phyloP scores from a whole-genome alignment of 2,797 vertebrate genomes.

The Alfaro cultratus region DNA sequence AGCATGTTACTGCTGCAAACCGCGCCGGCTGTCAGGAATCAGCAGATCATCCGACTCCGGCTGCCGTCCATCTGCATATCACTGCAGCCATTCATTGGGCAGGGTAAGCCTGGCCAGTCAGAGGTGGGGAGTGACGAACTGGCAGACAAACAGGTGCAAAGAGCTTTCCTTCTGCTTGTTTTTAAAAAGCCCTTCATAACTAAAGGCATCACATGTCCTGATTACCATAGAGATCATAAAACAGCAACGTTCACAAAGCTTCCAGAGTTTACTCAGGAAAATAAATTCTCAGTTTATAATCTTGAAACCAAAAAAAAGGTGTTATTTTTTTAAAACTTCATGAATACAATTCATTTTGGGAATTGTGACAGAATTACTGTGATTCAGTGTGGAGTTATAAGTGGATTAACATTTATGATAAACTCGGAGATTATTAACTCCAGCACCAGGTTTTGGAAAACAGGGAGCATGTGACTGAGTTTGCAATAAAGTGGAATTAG shows the following conservation, averaged over 20 bases:
- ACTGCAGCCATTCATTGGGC: slow-evolving; percentile 42
- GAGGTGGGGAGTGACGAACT: not conserved
- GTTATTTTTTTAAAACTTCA: not conserved
- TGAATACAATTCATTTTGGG: not conserved
- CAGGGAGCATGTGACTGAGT: not conserved
- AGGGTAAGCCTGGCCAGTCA: slow-evolving; percentile 8
- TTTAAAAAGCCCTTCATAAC: not conserved
- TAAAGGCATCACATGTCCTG: not conserved
- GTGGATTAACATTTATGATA: not conserved
- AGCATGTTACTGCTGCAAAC: slow-evolving; percentile 44
- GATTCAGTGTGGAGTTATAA: not conserved
- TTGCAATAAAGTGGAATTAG: not conserved
- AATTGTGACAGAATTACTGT: not conserved
- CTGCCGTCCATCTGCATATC: slow-evolving; percentile 61
- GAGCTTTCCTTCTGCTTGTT: slow-evolving; percentile 4
- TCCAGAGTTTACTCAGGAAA: not conserved
- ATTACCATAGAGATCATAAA: not conserved
- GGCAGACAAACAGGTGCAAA: slow-evolving; percentile 50
- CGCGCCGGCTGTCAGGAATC: slow-evolving; percentile 45
- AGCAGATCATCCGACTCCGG: slow-evolving; percentile 47
- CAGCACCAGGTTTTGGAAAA: not conserved
- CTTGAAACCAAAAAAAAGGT: not conserved
- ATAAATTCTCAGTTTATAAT: not conserved
- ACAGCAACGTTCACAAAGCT: not conserved
- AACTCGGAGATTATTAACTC: not conserved